Evolutionary conservation across 2,888 invertebrate species (phyloP), one percentile per base, ranked within the genome.

Genomic region (Chrysopilus asiliformis): DNA sequence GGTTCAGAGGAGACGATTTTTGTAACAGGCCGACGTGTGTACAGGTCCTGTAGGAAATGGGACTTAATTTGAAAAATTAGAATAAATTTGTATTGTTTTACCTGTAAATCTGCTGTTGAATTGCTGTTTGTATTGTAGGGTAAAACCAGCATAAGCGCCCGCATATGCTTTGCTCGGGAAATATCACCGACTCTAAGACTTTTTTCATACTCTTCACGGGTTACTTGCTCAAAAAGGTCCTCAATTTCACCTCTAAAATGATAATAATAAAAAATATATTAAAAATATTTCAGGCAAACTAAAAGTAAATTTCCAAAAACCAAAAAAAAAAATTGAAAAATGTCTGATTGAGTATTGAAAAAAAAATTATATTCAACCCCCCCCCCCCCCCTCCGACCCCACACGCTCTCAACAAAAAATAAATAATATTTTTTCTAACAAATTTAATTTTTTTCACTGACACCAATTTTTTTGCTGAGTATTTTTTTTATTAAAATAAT

Each of bases 191-290:
- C 49, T 34, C 51, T 51, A 17, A 64, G 39, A 42, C 63, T 63
- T 44, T 56, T 61, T 39, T 57, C 53, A 36, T 60, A 61, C 41
- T 64, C 64, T 42, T 63, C 61, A 29, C 53, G 54, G 2, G 64
- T 60, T 0, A 64, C 64, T 48, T 62, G 59, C 39, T 64, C 63
- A 45, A 64, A 63, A 10, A 64, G 50, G 34, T 64, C 64, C 45
- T 63, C 58, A 34, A 64, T 63, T 48, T 64, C 64, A 9, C 64
- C 64, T 27, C 64, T 60, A 38, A 3, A 29, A 32, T 19, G 18
- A 26, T 7, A 15, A 8, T 15, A 17, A 7, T 37, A 38, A 26
- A 35, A 9, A 34, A 24, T 32, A 5, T 16, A 13, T 2, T 10
- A 18, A 12, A 32, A 18, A 4, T 14, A 22, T 19, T 7, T 19